Evolutionary conservation across 2,113 vertebrate species (phyloP).

Genomic region (Ibidorhyncha struthersii): DNA sequence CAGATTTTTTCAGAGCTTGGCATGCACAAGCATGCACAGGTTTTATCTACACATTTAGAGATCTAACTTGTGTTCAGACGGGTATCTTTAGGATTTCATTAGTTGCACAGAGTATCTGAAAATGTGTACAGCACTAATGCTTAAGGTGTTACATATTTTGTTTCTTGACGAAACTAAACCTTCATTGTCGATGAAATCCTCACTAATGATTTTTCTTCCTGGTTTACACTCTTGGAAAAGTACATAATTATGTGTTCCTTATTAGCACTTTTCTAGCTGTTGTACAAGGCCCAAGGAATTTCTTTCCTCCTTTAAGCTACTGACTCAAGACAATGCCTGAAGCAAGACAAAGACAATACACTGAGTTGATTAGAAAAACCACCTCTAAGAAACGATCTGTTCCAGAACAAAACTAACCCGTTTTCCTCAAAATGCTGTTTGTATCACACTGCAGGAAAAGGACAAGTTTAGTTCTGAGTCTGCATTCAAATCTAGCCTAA

Average conservation of each 20-base stretch:
- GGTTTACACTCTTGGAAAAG: not conserved
- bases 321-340: not conserved
- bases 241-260: not conserved
- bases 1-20: not conserved
- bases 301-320: not conserved
- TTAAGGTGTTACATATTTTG: accelerated
- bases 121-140: no score
- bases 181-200: not conserved
- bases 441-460: not conserved
- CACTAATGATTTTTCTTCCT: not conserved
- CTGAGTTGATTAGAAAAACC: not conserved
- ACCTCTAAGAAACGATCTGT: not conserved
- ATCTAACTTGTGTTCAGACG: not conserved
- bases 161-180: not conserved
- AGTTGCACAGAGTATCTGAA: not conserved
- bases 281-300: not conserved
- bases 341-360: not conserved
- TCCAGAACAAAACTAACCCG: not conserved
- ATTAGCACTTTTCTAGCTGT: not conserved
- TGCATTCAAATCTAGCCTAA: not conserved
- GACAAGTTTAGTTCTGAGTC: not conserved
- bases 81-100: not conserved
- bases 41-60: not conserved
- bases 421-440: not conserved
- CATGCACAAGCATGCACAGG: not conserved